Evolutionary conservation across 2,888 invertebrate genomes (phyloP), one percentile per base, ranked within the genome.

Genomic region (Drosophila maculinotata): DNA sequence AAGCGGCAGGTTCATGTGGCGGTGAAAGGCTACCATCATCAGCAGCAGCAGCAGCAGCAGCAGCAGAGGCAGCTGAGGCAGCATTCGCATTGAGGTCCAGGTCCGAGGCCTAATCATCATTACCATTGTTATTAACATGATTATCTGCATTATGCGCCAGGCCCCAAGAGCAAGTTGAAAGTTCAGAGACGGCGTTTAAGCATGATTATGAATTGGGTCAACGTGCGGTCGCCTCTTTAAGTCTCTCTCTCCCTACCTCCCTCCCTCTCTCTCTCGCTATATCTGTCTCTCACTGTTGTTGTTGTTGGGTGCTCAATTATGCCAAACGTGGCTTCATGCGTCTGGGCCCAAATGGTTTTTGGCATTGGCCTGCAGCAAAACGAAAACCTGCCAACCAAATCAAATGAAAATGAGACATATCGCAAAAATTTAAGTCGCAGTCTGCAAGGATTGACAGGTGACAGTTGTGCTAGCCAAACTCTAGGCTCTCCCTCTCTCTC

Each of bases 401-500:
- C 79, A 72, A 73, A 81, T 60, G 79, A 83, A 88, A 89, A 85
- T 89, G 85, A 89, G 86, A 89, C 89, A 89, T 89, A 89, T 89
- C 83, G 83, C 80, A 72, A 59, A 69, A 87, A 75, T 78, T 73
- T 47, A 72, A 86, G 87, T 87, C 85, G 76, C 51, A 57, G 47
- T 44, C 35, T 35, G 52, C 47, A 31, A 31, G 73, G 81, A 85
- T 83, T 89, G 88, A 89, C 88, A 89, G 85, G 76, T 87, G 84
- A 84, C 84, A 84, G 80, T 52, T 62, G 49, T 60, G 71, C 63
- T 56, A 17, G 38, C 42, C 36, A 23, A 15, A 3, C 38, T 28
- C 17, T 17, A 38, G 28, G 28, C 48, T 49, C 31, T 12, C 39
- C 47, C 52, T 15, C 39, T 44, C 25, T 35, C 10, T 25, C 36